Conservation (phyloP, 1,140 invertebrate genomes). For the Ridgeia piscesae region DNA sequence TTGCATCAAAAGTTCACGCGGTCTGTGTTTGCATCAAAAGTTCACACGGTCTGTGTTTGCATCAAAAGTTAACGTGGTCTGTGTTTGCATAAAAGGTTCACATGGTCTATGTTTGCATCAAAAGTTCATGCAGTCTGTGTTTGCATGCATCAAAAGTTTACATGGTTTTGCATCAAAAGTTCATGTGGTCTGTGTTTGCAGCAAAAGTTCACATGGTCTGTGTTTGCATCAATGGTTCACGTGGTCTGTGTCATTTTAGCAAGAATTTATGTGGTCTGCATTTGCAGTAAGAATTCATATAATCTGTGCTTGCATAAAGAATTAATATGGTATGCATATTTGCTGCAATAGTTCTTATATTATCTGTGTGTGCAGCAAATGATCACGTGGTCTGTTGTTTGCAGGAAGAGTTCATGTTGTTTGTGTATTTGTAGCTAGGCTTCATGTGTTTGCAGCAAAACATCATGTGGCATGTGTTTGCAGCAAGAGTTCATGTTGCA, state of each 20-base stretch:
- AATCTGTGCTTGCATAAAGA: background rate
- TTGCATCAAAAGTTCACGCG: background rate
- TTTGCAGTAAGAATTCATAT: background rate
- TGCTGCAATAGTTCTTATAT: background rate
- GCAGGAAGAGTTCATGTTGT: too few relatives aligned
- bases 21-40: background rate
- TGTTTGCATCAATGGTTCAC: background rate
- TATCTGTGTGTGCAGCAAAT: constrained; percentile 1
- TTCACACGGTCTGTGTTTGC: background rate
- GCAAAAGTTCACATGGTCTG: background rate
- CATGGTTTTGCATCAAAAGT: background rate
- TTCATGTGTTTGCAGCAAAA: background rate
- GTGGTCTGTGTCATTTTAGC: background rate
- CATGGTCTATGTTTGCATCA: background rate
- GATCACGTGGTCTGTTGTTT: too few relatives aligned
- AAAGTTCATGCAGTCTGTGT: background rate
- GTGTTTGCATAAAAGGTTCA: background rate
- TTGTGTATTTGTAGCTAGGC: too few relatives aligned
- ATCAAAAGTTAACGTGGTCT: background rate
- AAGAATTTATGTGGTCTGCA: background rate
- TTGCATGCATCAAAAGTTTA: background rate
- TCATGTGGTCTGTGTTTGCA: background rate
- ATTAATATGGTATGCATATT: too few relatives aligned
- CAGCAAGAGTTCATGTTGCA: background rate
- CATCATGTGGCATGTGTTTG: background rate